Percentiles rank a stretch among this genome's conserved stretches.
Evolutionary conservation across 2,797 vertebrate genomes (phyloP).

Genomic region (Betta splendens): DNA sequence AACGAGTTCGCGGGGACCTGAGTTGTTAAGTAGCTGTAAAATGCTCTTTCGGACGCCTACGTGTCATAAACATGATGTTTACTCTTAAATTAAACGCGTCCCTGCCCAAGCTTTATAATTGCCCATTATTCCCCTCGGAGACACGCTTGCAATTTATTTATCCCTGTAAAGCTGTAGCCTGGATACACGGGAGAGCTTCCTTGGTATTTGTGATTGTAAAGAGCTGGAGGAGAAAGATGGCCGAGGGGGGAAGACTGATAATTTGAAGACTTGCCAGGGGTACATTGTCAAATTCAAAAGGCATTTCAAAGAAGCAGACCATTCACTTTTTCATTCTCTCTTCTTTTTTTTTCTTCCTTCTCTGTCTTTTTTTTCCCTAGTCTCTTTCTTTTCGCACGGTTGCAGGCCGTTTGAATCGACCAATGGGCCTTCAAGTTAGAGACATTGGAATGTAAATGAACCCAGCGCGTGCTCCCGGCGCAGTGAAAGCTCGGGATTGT

Average conservation of each 20-base stretch:
- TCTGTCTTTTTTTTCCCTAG: conserved; percentile 40
- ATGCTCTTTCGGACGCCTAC: conserved; percentile 1
- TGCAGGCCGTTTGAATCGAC: conserved; percentile 84
- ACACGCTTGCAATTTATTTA: conserved; percentile 71
- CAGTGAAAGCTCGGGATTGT: conserved; percentile 87
- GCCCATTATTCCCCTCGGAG: conserved; percentile 63
- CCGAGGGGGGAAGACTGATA: conserved; percentile 73
- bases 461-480: conserved; percentile 85
- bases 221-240: conserved; percentile 73
- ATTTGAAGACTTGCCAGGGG: conserved; percentile 82
- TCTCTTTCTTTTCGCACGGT: conserved; percentile 77
- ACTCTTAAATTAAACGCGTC: conserved; percentile 65
- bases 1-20: neutral
- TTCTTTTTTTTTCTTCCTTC: conserved; percentile 54
- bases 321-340: conserved; percentile 75
- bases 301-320: conserved; percentile 82
- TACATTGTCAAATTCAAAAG: conserved; percentile 84
- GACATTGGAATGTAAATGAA: conserved; percentile 89
- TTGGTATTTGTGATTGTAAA: conserved; percentile 80
- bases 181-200: conserved; percentile 75
- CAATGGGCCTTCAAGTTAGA: conserved; percentile 82
- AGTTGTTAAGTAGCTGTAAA: neutral
- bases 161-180: conserved; percentile 70
- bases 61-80: conserved; percentile 51
- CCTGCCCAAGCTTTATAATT: conserved; percentile 62